These are phyloP conservation scores for Drosophila robusta DNA, from an alignment of 2,888 invertebrate genomes.

Conservation along the genomic window DNA sequence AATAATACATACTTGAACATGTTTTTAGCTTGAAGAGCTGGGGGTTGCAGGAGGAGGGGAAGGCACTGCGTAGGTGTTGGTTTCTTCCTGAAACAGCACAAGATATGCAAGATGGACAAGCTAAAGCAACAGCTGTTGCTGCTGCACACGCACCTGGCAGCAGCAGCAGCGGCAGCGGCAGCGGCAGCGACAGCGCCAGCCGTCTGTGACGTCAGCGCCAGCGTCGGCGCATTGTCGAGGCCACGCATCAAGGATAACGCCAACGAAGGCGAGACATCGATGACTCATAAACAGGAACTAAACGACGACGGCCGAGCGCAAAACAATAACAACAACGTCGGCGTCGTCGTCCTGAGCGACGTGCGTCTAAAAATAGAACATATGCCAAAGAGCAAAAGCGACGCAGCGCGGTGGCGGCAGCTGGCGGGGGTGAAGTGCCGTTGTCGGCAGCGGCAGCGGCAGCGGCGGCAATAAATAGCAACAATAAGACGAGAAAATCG, in stretches of 20 bases:
- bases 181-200: conserved; percentile 10
- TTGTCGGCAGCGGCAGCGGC: conserved; percentile 41
- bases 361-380: conserved; percentile 74
- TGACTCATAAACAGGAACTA: conserved; percentile 75
- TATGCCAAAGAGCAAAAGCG: conserved; percentile 64
- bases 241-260: conserved; percentile 70
- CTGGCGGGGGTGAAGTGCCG: conserved; percentile 66
- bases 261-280: conserved; percentile 40
- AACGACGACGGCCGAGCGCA: conserved; percentile 28
- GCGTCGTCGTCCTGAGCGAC: conserved; percentile 53
- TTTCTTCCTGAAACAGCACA: conserved; percentile 45
- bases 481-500: conserved; percentile 78
- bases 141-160: conserved; percentile 68
- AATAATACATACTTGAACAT: conserved; percentile 65
- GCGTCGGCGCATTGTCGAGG: conserved; percentile 66
- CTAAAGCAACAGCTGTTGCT: conserved; percentile 54
- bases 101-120: conserved; percentile 41
- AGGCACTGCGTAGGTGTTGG: conserved; percentile 21
- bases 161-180: conserved; percentile 22
- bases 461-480: conserved; percentile 72
- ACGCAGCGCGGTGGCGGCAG: conserved; percentile 17
- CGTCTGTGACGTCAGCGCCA: conserved; percentile 54
- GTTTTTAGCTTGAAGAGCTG: conserved; percentile 23
- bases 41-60: conserved; percentile 5
- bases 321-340: conserved; percentile 30